These are phyloP conservation scores for Sorex maritimensis DNA, from an alignment of 2,797 vertebrate species.

Conservation along the genomic window DNA sequence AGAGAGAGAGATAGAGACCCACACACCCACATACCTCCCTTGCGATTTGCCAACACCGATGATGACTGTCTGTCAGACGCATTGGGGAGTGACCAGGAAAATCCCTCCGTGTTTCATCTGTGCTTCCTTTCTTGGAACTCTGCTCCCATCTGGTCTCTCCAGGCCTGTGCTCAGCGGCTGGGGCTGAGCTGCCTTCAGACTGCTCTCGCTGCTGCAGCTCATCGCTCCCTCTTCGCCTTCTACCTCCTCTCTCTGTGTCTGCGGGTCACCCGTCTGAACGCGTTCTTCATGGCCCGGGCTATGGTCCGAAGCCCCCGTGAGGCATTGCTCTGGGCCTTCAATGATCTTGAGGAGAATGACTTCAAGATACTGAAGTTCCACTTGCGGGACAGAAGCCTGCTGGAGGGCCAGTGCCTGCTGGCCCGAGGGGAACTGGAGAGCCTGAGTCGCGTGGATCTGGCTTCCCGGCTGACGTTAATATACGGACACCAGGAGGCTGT, in stretches of 20 bases:
- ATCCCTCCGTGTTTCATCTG: background rate
- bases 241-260: background rate
- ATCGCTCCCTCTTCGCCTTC: background rate
- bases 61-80: background rate
- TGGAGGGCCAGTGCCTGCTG: background rate
- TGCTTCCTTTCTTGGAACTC: background rate
- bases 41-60: background rate
- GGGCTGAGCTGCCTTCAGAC: background rate
- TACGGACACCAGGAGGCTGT: conserved; percentile 50
- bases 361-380: conserved; percentile 79
- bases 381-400: conserved; percentile 3
- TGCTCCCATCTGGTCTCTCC: background rate
- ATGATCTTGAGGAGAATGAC: conserved; percentile 65
- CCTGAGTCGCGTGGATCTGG: conserved; percentile 49
- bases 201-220: background rate
- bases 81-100: background rate
- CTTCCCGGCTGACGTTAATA: conserved; percentile 9
- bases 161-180: background rate
- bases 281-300: background rate
- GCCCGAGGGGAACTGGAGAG: conserved; percentile 66
- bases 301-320: background rate
- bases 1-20: background rate
- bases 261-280: background rate
- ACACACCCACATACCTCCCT: background rate
- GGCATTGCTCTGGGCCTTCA: conserved; percentile 64